These are phyloP conservation scores for Listrodromus nycthemerus DNA, from an alignment of 2,888 invertebrate genomes.

Conservation along the genomic window DNA sequence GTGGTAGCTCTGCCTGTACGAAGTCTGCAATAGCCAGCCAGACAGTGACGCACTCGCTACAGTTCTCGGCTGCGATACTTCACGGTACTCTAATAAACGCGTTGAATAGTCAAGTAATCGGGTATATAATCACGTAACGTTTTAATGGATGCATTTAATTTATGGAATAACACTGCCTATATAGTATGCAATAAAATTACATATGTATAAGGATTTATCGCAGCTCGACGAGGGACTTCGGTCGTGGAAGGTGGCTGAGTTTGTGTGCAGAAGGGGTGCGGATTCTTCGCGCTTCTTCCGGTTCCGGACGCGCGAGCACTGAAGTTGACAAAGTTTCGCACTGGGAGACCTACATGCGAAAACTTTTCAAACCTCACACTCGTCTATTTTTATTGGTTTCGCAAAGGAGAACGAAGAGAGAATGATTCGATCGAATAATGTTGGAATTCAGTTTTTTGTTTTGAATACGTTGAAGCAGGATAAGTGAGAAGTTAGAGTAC, in stretches of 20 bases:
- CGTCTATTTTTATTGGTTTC: constrained; percentile 5
- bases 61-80: not conserved
- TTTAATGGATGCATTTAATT: constrained; percentile 45
- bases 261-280: not conserved
- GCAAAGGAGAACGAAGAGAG: not conserved
- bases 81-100: constrained; percentile 39
- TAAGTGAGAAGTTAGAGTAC: constrained; percentile 18
- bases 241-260: not conserved
- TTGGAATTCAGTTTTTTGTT: constrained; percentile 47
- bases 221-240: constrained; percentile 3
- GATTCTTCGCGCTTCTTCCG: not conserved
- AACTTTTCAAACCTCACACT: constrained; percentile 44
- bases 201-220: constrained; percentile 33
- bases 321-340: constrained; percentile 39
- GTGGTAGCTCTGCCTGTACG: not conserved
- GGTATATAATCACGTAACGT: constrained; percentile 18
- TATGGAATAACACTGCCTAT: constrained; percentile 32
- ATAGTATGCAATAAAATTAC: not conserved
- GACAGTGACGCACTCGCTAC: not conserved
- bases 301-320: not conserved
- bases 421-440: constrained; percentile 46
- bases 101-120: constrained; percentile 46
- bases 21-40: not conserved
- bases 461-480: not conserved
- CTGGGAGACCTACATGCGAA: not conserved